phyloP scores from a whole-genome alignment of 2,888 invertebrate species.

The Neoaliturus tenellus region DNA sequence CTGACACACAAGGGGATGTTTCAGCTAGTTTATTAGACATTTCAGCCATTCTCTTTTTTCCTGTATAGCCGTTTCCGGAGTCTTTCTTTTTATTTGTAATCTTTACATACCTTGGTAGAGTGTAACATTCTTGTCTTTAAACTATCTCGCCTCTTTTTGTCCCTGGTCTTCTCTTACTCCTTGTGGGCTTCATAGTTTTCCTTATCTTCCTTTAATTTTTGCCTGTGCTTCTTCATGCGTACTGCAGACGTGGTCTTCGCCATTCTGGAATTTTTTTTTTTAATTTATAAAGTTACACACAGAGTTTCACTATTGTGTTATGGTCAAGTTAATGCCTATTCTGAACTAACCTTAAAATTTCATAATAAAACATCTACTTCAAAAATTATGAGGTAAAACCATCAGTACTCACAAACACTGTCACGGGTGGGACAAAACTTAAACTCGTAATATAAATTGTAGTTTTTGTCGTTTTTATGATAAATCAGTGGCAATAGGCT shows the following conservation, averaged over 20 bases:
- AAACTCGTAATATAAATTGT: no score
- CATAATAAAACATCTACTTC: no score
- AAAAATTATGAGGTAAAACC: no score
- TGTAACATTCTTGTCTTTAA: background rate
- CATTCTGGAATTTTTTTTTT: background rate
- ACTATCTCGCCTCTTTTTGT: background rate
- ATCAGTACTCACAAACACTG: no score
- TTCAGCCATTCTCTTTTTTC: background rate
- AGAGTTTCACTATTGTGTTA: no score
- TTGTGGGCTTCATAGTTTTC: constrained; percentile 2
- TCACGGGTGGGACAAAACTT: no score
- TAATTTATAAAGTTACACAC: no score
- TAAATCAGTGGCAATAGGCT: no score
- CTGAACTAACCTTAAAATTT: no score
- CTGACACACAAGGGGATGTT: background rate
- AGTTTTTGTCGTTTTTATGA: no score
- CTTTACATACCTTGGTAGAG: background rate
- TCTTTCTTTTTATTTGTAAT: background rate
- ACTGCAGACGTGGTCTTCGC: constrained; percentile 1
- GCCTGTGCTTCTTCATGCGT: background rate
- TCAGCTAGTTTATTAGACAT: background rate
- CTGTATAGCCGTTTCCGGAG: background rate
- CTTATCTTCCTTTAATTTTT: background rate
- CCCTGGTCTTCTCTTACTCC: background rate
- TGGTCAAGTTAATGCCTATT: no score